These are phyloP conservation scores for Anguilla marmorata DNA, from an alignment of 2,797 vertebrate species.

Conservation along the genomic window DNA sequence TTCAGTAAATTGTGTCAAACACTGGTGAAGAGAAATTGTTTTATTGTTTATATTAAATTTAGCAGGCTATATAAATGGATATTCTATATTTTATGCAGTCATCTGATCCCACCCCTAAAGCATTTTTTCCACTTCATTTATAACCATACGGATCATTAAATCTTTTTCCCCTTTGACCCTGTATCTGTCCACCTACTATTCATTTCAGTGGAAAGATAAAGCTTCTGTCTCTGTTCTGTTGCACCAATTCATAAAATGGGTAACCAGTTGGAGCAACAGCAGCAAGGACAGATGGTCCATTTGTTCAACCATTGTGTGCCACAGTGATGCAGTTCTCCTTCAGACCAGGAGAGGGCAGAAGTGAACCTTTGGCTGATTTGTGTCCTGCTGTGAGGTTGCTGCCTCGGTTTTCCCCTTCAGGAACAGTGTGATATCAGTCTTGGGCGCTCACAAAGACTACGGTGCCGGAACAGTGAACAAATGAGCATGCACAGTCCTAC, in stretches of 20 bases:
- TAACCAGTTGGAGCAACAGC: slow-evolving; percentile 49
- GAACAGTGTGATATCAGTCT: not conserved
- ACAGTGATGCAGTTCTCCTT: slow-evolving; percentile 44
- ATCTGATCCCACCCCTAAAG: not conserved
- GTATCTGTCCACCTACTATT: slow-evolving; percentile 55
- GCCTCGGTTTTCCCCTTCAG: not conserved
- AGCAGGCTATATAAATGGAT: not conserved
- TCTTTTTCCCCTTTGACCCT: slow-evolving; percentile 55
- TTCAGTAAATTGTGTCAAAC: not conserved
- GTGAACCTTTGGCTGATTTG: slow-evolving; percentile 56
- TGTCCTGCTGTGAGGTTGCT: not conserved
- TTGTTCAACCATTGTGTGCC: slow-evolving; percentile 36
- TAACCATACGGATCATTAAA: slow-evolving; percentile 47
- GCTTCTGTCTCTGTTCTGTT: slow-evolving; percentile 48
- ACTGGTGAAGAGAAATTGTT: not conserved
- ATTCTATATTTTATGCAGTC: not conserved
- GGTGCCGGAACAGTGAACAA: not conserved
- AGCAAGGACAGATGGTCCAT: slow-evolving; percentile 45
- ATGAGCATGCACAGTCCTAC: not conserved
- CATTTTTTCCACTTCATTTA: not conserved
- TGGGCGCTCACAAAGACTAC: not conserved
- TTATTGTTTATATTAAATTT: not conserved
- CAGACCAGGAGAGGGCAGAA: slow-evolving; percentile 70
- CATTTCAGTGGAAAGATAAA: slow-evolving; percentile 57
- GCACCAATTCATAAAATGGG: slow-evolving; percentile 51